Evolutionary conservation across 2,888 invertebrate genomes (phyloP), one percentile per base, ranked within the genome.

Genomic region (Plusia festucae): DNA sequence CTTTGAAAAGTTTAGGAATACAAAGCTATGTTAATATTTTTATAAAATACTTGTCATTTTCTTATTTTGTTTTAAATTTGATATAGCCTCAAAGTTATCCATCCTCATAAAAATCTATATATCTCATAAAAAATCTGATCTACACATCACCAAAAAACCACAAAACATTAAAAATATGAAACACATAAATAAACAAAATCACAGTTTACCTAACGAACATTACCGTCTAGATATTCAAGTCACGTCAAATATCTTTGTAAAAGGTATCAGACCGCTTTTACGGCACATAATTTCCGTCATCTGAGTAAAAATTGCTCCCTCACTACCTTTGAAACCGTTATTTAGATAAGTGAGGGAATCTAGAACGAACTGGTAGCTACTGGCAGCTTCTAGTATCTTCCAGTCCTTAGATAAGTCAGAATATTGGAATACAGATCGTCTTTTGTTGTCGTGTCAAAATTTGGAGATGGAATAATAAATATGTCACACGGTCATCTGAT

Each of bases 261-360:
- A 16, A 57, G 60, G 53, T 60, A 55, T 62, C 65, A 59, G 54
- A 52, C 30, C 32, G 7, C 9, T 60, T 53, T 68, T 61, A 72
- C 65, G 68, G 57, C 52, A 55, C 52, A 70, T 78, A 80, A 79
- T 79, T 78, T 79, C 79, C 81, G 75, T 58, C 8, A 53, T 65
- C 63, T 62, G 59, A 66, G 62, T 65, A 73, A 73, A 79, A 80
- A 73, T 79, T 57, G 77, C 56, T 62, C 53, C 55, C 65, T 60
- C 52, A 13, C 32, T 44, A 53, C 66, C 69, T 65, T 54, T 11
- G 61, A 63, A 24, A 44, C 60, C 56, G 67, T 76, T 76, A 79
- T 44, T 76, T 66, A 71, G 70, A 81, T 76, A 70, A 58, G 60
- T 66, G 57, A 52, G 70, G 68, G 66, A 71, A 73, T 76, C 71